Evolutionary conservation across 2,113 vertebrate species (phyloP), one percentile per base, ranked within the genome.

Genomic region (Toxotes jaculatrix): DNA sequence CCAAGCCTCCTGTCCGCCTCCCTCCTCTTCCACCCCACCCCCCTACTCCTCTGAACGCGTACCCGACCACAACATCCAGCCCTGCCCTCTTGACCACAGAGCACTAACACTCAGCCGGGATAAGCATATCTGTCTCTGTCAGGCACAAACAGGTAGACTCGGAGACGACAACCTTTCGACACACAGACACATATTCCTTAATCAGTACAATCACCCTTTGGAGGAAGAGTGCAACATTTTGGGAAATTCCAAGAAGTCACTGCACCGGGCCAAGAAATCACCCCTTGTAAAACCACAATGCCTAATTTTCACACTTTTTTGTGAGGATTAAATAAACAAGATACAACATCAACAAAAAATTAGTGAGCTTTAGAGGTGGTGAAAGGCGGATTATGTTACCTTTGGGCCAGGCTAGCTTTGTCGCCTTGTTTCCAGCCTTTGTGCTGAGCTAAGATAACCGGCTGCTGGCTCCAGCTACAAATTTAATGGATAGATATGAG

Each of bases 21-120:
- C 59, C 74, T 60, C 57, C 60, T 43, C 73, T 11, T 31, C n/a
- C 70, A 66, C 34, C 79, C 45, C 31, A 27, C 55, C 47, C 84
- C 42, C 65, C 62, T 42, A 43, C 83, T 61, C 59, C 67, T 67
- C 45, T 66, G 67, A 75, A 67, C 17, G 43, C 64, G 59, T 55
- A 75, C 64, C 66, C 43, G 47, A 71, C 85, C 80, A 88, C 88
- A 71, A 27, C 27, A 27, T 27, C 47, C 74, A 43, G 73, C 61
- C 51, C 83, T 89, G 90, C 83, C 93, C 91, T 88, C 88, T 81
- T 89, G 93, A 91, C 92, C 90, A 91, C 83, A 80, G 79, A 84
- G 64, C 77, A 70, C 70, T 51, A 73, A 86, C 89, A 81, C 86
- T 82, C 88, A n/a, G 57, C 78, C 80, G 55, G 82, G 80, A 90